Conservation (phyloP, 1,140 invertebrate genomes). For the Drosophila carrolli region DNA sequence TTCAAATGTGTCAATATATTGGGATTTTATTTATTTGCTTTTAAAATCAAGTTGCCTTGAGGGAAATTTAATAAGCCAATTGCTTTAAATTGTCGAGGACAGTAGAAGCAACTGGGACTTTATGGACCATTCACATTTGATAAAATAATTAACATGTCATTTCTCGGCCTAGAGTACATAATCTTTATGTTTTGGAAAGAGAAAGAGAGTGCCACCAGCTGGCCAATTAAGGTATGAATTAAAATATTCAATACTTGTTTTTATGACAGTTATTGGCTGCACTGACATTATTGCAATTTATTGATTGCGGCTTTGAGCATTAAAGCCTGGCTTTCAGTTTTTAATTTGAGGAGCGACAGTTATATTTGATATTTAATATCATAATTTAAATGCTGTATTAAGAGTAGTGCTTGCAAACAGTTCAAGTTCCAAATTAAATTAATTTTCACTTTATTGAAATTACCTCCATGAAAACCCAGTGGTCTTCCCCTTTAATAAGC, state of each 20-base stretch:
- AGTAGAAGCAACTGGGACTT: not conserved
- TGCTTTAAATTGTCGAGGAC: conserved; percentile 21
- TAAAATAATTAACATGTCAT: conserved; percentile 43
- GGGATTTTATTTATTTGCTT: conserved; percentile 39
- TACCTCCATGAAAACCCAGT: conserved; percentile 2
- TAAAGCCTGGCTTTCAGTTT: not conserved
- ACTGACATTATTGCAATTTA: not conserved
- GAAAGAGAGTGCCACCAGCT: not conserved
- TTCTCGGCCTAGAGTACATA: conserved; percentile 17
- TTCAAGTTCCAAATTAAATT: not conserved
- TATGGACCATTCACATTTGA: not conserved
- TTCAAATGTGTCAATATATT: conserved; percentile 38
- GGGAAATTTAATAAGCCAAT: conserved; percentile 52
- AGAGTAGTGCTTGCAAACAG: not conserved
- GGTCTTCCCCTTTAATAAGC: conserved; percentile 8
- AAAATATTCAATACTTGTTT: conserved; percentile 11
- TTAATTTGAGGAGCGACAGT: not conserved
- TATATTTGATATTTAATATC: not conserved
- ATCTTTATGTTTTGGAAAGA: conserved; percentile 12
- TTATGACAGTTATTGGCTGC: conserved; percentile 11
- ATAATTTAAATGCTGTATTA: not conserved
- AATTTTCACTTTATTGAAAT: not conserved
- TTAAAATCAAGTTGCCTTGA: conserved; percentile 22
- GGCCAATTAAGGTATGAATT: not conserved
- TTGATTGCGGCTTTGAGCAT: not conserved